Evolutionary conservation across 2,888 invertebrate species (phyloP).

Genomic region (Ennomos quercinarius): DNA sequence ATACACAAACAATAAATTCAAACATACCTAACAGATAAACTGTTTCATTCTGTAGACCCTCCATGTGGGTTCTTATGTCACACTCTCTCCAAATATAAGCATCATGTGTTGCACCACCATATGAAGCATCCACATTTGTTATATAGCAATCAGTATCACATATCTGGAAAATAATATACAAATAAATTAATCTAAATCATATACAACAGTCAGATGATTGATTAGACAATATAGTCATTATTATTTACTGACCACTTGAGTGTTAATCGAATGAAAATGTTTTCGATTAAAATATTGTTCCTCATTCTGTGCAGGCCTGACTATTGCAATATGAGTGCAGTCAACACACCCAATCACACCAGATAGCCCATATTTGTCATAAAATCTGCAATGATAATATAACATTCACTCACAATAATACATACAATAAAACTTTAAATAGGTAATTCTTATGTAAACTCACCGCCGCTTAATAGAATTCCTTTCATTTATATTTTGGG

Average conservation of each 20-base stretch:
- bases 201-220: too few relatives aligned
- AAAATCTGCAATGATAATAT: too few relatives aligned
- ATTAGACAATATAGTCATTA: too few relatives aligned
- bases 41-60: conserved; percentile 4
- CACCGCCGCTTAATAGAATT: too few relatives aligned
- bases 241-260: conserved; percentile 15
- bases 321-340: conserved; percentile 13
- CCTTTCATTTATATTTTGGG: conserved; percentile 26
- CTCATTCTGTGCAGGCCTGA: conserved; percentile 14
- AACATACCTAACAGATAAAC: not conserved
- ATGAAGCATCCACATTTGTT: conserved; percentile 11
- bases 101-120: conserved; percentile 14
- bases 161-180: conserved; percentile 20
- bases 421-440: too few relatives aligned
- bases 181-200: not conserved
- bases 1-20: too few relatives aligned
- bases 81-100: conserved; percentile 1
- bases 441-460: too few relatives aligned
- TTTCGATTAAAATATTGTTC: conserved; percentile 25
- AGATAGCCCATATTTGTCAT: not conserved
- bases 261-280: conserved; percentile 27
- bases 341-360: conserved; percentile 10
- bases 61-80: conserved; percentile 2
- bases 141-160: conserved; percentile 8
- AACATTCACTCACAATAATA: too few relatives aligned